These are phyloP conservation scores for Chrysolina oricalcia DNA, from an alignment of 2,888 invertebrate genomes.

Conservation along the genomic window DNA sequence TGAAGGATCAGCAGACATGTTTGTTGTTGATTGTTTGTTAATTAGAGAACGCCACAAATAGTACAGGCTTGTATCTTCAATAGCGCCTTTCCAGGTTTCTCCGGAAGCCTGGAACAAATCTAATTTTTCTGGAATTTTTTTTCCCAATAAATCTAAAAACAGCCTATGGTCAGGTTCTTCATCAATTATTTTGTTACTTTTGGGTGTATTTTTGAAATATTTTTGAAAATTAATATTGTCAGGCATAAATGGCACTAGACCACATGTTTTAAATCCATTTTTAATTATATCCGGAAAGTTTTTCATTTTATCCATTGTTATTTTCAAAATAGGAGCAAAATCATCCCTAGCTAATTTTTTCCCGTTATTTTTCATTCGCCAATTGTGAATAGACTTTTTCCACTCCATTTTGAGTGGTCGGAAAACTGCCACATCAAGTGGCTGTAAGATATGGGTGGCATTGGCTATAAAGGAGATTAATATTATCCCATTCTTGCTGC, in stretches of 20 bases:
- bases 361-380: slow-evolving; percentile 36
- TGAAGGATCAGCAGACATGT: slow-evolving; percentile 28
- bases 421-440: slow-evolving; percentile 33
- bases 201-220: slow-evolving; percentile 25
- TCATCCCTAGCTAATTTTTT: slow-evolving; percentile 33
- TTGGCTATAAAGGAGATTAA: slow-evolving; percentile 20
- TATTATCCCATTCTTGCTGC: slow-evolving; percentile 12
- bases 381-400: slow-evolving; percentile 33
- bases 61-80: slow-evolving; percentile 35
- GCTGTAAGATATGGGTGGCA: slow-evolving; percentile 32
- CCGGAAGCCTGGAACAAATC: slow-evolving; percentile 34
- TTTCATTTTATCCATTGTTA: slow-evolving; percentile 26
- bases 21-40: slow-evolving; percentile 29
- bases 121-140: slow-evolving; percentile 39
- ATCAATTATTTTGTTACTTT: slow-evolving; percentile 14
- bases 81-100: slow-evolving; percentile 38
- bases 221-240: slow-evolving; percentile 29
- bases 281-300: slow-evolving; percentile 28
- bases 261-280: slow-evolving; percentile 24
- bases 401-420: slow-evolving; percentile 40
- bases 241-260: slow-evolving; percentile 19
- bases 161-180: slow-evolving; percentile 15
- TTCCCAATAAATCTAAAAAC: slow-evolving; percentile 41
- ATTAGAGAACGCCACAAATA: slow-evolving; percentile 32
- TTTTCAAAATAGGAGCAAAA: slow-evolving; percentile 33